Percentiles rank a stretch among this genome's conserved stretches.
These are phyloP conservation scores for Mythimna lalbum DNA, from an alignment of 2,888 invertebrate genomes.

Conservation along the genomic window DNA sequence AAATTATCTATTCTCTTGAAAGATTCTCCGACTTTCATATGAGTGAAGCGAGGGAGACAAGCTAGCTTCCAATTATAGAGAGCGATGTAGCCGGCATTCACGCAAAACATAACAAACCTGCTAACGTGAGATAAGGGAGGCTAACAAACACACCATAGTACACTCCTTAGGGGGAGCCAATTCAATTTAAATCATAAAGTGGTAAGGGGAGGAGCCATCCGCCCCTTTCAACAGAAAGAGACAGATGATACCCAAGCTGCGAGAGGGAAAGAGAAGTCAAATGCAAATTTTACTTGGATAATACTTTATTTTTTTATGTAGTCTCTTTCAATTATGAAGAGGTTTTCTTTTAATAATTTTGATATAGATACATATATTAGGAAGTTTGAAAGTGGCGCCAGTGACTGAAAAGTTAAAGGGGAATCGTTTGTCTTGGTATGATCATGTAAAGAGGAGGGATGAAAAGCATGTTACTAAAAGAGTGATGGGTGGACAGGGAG, in stretches of 20 bases:
- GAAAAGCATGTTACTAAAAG: no score
- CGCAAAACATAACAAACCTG: slow-evolving; percentile 29
- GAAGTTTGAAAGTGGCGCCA: no score
- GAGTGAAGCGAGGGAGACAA: neutral
- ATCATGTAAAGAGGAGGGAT: no score
- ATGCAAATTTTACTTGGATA: neutral
- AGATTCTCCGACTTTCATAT: no score
- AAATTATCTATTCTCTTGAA: no score
- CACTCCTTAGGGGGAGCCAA: slow-evolving; percentile 33
- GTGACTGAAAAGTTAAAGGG: no score
- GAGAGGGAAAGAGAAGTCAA: slow-evolving; percentile 34
- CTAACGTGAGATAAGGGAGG: slow-evolving; percentile 39
- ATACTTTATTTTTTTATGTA: neutral
- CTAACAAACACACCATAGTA: slow-evolving; percentile 19
- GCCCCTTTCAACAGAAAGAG: slow-evolving; percentile 40
- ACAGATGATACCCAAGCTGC: neutral
- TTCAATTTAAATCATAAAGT: slow-evolving; percentile 28
- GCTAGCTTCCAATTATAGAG: no score
- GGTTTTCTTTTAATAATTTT: neutral
- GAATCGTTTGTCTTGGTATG: no score
- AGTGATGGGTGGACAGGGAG: no score
- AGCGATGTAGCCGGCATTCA: neutral
- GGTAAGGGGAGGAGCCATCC: slow-evolving; percentile 28
- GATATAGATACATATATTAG: neutral
- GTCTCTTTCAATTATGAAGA: neutral